These are phyloP conservation scores for Oxytorus armatus DNA, from an alignment of 2,888 invertebrate genomes.

Conservation along the genomic window DNA sequence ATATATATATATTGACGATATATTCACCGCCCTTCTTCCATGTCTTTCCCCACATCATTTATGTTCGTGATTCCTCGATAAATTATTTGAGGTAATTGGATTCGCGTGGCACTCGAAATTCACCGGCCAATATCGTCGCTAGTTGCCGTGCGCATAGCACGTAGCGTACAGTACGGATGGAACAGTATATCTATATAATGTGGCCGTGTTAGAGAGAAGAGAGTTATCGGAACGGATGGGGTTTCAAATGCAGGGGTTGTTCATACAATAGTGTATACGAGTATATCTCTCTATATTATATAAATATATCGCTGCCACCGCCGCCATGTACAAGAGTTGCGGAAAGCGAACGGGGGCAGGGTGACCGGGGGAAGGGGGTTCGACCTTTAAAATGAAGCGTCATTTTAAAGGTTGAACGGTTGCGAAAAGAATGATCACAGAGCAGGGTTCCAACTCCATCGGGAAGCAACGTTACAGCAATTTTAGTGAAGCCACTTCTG, in stretches of 20 bases:
- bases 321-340: no score
- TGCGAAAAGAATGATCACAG: no score
- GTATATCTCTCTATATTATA: no score
- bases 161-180: slow-evolving; percentile 7
- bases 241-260: not conserved
- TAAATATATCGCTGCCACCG: no score
- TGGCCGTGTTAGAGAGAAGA: slow-evolving; percentile 10
- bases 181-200: slow-evolving; percentile 22
- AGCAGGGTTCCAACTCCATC: no score
- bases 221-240: slow-evolving; percentile 15
- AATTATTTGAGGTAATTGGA: slow-evolving; percentile 79
- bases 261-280: slow-evolving; percentile 15
- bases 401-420: no score
- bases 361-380: no score
- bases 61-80: slow-evolving; percentile 76
- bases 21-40: not conserved
- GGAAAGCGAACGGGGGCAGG: no score
- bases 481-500: no score
- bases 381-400: no score
- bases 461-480: no score
- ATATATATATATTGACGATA: not conserved
- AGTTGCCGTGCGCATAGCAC: slow-evolving; percentile 17
- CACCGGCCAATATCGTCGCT: slow-evolving; percentile 69
- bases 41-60: slow-evolving; percentile 73
- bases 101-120: slow-evolving; percentile 74